Percentiles rank a stretch among this genome's conserved stretches.
phyloP scores from a whole-genome alignment of 2,797 vertebrate species.

The Siniperca obscura region DNA sequence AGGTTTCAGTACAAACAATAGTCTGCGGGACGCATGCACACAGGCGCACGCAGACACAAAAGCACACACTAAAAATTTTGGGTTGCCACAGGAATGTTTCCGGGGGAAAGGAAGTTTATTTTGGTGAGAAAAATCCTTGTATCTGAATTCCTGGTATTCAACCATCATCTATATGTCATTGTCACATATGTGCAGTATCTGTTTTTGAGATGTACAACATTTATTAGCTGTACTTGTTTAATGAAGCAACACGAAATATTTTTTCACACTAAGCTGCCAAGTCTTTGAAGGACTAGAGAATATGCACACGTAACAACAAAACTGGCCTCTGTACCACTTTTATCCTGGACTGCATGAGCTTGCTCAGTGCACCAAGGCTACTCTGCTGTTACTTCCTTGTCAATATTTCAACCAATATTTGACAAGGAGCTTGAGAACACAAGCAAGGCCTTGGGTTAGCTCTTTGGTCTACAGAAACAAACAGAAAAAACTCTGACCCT shows the following conservation, averaged over 20 bases:
- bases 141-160: neutral
- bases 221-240: neutral
- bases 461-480: constrained; percentile 61
- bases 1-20: neutral
- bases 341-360: constrained; percentile 9
- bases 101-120: neutral
- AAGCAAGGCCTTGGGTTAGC: constrained; percentile 34
- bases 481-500: constrained; percentile 53
- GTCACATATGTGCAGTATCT: neutral
- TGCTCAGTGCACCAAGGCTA: constrained; percentile 2
- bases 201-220: neutral
- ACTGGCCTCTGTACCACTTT: neutral
- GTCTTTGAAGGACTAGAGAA: neutral
- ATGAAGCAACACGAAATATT: neutral
- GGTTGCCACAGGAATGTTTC: neutral
- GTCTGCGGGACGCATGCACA: neutral
- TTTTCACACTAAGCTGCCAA: neutral
- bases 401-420: constrained; percentile 65
- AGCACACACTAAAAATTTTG: neutral
- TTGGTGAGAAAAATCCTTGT: neutral
- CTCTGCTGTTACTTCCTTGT: constrained; percentile 31
- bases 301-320: constrained; percentile 15
- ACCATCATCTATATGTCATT: neutral
- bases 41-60: neutral
- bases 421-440: constrained; percentile 40